phyloP scores from a whole-genome alignment of 2,888 invertebrate genomes.

The Xestia xanthographa region DNA sequence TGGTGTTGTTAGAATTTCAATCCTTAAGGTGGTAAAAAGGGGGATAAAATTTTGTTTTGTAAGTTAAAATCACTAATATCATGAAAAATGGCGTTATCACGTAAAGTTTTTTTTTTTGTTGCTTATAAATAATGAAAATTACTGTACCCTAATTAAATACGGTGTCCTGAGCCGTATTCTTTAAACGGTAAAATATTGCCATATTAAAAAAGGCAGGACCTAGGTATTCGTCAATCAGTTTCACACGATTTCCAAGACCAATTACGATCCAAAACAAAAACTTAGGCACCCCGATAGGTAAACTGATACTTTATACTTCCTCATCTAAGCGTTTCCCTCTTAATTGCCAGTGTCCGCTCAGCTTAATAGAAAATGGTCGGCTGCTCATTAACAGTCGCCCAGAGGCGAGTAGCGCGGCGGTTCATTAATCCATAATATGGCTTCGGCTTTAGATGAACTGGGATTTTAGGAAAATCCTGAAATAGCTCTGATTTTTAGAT shows the following conservation, averaged over 20 bases:
- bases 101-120: too few species aligned
- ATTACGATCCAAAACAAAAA: slow-evolving; percentile 36
- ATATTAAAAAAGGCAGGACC: background rate
- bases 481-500: background rate
- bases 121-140: too few species aligned
- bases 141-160: too few species aligned
- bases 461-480: slow-evolving; percentile 11
- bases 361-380: slow-evolving; percentile 60
- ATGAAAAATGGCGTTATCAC: too few species aligned
- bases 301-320: slow-evolving; percentile 48
- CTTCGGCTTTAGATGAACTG: slow-evolving; percentile 18
- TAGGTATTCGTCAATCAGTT: background rate
- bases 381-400: slow-evolving; percentile 48
- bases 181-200: background rate
- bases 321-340: slow-evolving; percentile 38
- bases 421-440: slow-evolving; percentile 57
- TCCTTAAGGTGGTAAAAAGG: too few species aligned
- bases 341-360: slow-evolving; percentile 59
- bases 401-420: slow-evolving; percentile 11
- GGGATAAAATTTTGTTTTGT: too few species aligned
- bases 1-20: too few species aligned
- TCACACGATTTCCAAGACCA: background rate
- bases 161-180: background rate
- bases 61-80: too few species aligned
- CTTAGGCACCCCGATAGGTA: slow-evolving; percentile 22